These are phyloP conservation scores for Monoplex corrugatus DNA, from an alignment of 2,888 invertebrate genomes.

Conservation along the genomic window DNA sequence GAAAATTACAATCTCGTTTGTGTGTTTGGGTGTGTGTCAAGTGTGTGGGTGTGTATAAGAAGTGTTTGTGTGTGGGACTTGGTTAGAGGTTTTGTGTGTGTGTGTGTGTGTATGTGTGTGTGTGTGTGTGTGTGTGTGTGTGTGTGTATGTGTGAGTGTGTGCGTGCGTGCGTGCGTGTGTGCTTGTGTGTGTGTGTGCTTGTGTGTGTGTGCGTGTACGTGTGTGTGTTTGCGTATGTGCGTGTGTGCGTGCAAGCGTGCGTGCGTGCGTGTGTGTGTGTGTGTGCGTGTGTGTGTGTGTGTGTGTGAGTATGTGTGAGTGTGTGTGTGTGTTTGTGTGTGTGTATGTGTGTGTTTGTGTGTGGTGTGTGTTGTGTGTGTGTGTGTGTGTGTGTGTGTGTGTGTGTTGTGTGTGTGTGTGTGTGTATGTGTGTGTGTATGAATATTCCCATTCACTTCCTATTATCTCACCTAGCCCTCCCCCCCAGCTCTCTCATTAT, in stretches of 20 bases:
- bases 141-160: not conserved
- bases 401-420: not conserved
- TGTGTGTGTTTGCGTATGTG: not conserved
- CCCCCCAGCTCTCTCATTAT: not conserved
- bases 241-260: too few relatives aligned
- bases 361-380: too few relatives aligned
- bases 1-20: too few relatives aligned
- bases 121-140: not conserved
- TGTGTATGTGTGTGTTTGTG: too few relatives aligned
- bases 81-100: too few relatives aligned
- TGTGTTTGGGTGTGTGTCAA: too few relatives aligned
- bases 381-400: too few relatives aligned
- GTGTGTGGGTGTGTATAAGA: not conserved
- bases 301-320: too few relatives aligned
- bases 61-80: too few relatives aligned
- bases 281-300: too few relatives aligned
- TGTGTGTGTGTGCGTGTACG: not conserved
- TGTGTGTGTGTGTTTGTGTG: not conserved
- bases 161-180: not conserved
- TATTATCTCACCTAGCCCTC: not conserved
- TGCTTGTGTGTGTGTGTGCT: not conserved
- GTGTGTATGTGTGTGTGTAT: not conserved
- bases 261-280: too few relatives aligned
- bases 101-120: too few relatives aligned
- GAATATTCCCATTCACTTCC: not conserved